phyloP scores from a whole-genome alignment of 2,113 vertebrate genomes.

The Alethe diademata region DNA sequence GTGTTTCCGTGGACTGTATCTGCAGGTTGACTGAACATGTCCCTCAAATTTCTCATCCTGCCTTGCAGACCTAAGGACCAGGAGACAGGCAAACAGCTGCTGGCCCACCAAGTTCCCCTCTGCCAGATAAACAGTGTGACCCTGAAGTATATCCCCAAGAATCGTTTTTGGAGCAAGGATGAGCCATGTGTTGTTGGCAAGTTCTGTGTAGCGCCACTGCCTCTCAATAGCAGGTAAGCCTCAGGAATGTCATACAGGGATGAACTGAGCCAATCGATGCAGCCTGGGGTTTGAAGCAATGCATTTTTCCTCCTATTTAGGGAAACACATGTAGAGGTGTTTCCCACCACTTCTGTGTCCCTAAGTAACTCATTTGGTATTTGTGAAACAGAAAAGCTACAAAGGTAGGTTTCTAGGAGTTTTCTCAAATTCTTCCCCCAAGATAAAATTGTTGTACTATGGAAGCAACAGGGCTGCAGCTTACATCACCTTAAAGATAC shows the following conservation, averaged over 20 bases:
- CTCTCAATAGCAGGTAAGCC: conserved; percentile 67
- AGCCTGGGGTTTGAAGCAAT: not conserved
- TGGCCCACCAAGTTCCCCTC: conserved; percentile 53
- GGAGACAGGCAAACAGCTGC: conserved; percentile 53
- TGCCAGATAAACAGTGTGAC: conserved; percentile 61
- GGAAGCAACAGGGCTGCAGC: not conserved
- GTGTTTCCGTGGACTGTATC: not conserved
- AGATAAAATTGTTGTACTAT: not conserved
- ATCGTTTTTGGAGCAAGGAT: conserved; percentile 53
- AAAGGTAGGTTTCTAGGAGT: not conserved
- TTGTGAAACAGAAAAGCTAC: not conserved
- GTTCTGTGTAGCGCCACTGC: conserved; percentile 68
- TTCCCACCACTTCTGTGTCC: not conserved
- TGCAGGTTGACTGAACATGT: not conserved
- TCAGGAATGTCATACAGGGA: not conserved
- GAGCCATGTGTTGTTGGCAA: conserved; percentile 19
- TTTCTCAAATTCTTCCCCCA: not conserved
- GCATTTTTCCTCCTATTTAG: not conserved
- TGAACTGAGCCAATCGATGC: not conserved
- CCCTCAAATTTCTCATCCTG: not conserved
- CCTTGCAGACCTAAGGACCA: conserved; percentile 63
- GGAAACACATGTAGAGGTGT: not conserved
- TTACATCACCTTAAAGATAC: not conserved
- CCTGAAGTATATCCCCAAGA: conserved; percentile 52
- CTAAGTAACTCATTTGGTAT: not conserved